phyloP scores from a whole-genome alignment of 1,140 invertebrate genomes.

The Drosophila sp. region DNA sequence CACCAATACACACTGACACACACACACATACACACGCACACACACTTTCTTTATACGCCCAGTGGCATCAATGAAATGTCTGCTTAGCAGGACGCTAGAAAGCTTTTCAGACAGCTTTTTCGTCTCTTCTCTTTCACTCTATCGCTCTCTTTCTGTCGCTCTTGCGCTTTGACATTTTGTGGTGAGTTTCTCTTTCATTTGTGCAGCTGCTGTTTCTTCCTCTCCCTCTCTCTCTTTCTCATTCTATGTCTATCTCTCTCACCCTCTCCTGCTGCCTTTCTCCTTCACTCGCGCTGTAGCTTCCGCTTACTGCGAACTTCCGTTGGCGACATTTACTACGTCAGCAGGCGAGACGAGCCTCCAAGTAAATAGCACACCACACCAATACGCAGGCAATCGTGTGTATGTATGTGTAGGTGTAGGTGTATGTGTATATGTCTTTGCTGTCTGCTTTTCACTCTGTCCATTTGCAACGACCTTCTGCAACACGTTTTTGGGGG shows the following conservation, averaged over 20 bases:
- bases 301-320: conserved; percentile 26
- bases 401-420: conserved; percentile 11
- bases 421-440: conserved; percentile 8
- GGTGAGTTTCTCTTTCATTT: conserved; percentile 58
- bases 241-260: conserved; percentile 22
- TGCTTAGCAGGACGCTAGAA: conserved; percentile 66
- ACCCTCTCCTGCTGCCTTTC: neutral
- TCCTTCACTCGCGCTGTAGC: conserved; percentile 1
- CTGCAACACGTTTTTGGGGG: conserved; percentile 55
- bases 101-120: conserved; percentile 58
- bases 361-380: conserved; percentile 71
- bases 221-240: conserved; percentile 56
- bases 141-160: conserved; percentile 1
- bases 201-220: conserved; percentile 48
- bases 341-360: conserved; percentile 77
- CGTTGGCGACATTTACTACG: conserved; percentile 70
- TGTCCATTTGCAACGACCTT: conserved; percentile 65
- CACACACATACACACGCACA: neutral
- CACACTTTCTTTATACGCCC: conserved; percentile 2
- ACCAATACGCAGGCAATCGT: conserved; percentile 13
- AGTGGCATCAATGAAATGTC: conserved; percentile 66
- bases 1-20: neutral
- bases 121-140: neutral
- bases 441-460: conserved; percentile 38
- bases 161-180: conserved; percentile 16